Evolutionary conservation across 2,797 vertebrate genomes (phyloP).

Genomic region (Sebastes minor): DNA sequence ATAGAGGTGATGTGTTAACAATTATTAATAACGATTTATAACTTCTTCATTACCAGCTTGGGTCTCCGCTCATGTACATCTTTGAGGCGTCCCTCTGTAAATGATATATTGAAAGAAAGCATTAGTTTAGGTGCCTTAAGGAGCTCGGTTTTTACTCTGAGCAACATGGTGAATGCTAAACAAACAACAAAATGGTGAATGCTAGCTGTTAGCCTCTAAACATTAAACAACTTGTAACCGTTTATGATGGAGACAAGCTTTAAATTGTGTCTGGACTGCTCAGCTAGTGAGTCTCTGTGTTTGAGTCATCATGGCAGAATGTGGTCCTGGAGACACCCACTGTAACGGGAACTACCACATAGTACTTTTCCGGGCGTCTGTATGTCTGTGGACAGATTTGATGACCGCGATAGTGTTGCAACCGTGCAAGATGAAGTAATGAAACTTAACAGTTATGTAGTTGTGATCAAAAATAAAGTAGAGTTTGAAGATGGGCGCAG

Average conservation of each 20-base stretch:
- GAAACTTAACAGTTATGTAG: too few relatives aligned
- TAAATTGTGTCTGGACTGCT: background rate
- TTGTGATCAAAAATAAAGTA: too few relatives aligned
- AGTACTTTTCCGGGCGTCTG: background rate
- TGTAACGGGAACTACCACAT: background rate
- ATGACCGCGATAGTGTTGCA: background rate
- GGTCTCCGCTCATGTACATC: conserved; percentile 75
- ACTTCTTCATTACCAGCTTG: conserved; percentile 76
- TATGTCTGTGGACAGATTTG: background rate
- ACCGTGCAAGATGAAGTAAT: background rate
- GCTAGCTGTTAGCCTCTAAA: background rate
- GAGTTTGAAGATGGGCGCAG: background rate
- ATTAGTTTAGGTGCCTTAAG: background rate
- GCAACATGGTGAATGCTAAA: background rate
- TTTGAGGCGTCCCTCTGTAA: conserved; percentile 82
- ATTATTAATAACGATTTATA: background rate
- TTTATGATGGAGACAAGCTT: background rate
- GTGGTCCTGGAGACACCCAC: background rate
- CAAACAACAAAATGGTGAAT: background rate
- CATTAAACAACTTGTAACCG: background rate
- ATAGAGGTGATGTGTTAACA: background rate
- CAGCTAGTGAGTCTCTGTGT: background rate
- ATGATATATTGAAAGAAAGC: background rate
- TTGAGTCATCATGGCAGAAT: background rate
- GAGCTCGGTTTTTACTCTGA: background rate